A percentile compares a stretch with the other conserved stretches of the same genome.
Conservation (phyloP, 2,888 invertebrate species). For the Andricus curvator region DNA sequence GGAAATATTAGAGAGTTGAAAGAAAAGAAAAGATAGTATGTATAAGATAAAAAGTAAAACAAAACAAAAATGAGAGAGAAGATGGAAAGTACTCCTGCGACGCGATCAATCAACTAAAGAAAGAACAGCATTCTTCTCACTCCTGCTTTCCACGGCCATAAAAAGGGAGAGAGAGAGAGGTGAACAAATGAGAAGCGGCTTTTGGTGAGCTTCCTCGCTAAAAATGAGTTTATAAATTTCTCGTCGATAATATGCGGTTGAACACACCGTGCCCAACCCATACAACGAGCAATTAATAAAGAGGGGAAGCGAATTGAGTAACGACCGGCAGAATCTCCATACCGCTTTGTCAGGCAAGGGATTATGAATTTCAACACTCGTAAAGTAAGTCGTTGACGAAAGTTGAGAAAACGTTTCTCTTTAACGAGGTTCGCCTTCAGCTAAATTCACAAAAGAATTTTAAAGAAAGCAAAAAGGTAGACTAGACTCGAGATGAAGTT, state of each 20-base stretch:
- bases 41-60: neutral
- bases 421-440: neutral
- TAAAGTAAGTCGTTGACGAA: conserved; percentile 15
- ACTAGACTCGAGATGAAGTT: neutral
- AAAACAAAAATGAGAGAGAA: neutral
- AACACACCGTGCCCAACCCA: conserved; percentile 13
- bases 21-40: neutral
- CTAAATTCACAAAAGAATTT: neutral
- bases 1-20: conserved; percentile 11
- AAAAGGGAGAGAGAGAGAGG: neutral
- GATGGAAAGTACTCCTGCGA: neutral
- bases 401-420: conserved; percentile 4
- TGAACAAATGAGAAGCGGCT: conserved; percentile 42
- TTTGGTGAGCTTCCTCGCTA: neutral
- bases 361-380: conserved; percentile 29
- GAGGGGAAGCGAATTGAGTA: conserved; percentile 34
- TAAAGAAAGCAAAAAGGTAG: neutral
- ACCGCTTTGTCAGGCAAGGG: conserved; percentile 22
- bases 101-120: conserved; percentile 36
- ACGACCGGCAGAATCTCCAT: conserved; percentile 26
- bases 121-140: conserved; percentile 26
- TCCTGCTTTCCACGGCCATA: neutral
- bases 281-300: conserved; percentile 42
- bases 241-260: conserved; percentile 35
- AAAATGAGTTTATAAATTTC: conserved; percentile 51